Evolutionary conservation across 2,113 vertebrate genomes (phyloP), one percentile per base, ranked within the genome.

Genomic region (Chitala chitala): DNA sequence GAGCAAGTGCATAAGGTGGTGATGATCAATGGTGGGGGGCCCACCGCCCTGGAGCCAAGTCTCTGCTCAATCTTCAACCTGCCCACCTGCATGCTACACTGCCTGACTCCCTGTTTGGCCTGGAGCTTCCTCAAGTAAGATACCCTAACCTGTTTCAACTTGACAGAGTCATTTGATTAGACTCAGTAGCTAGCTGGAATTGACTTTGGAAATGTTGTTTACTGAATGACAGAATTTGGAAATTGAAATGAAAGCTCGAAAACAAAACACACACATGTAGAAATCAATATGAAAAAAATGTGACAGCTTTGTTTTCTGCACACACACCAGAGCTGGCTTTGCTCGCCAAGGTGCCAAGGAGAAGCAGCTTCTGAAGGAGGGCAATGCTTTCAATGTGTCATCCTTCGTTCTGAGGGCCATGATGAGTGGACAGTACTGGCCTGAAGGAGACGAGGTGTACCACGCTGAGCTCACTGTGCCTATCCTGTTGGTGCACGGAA

Each of bases 341-440:
- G 96, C 96, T n/a, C 94, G 88, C 70, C 97, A 98, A 79, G 96
- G 96, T 46, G 90, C 95, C 84, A 98, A 96, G 85, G 96, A 98
- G 81, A 98, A 98, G 87, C 96, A 99, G 88, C 88, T 99, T 78
- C 80, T 98, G 81, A 93, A 91, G 82, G 96, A 99, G 64, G 94
- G 96, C 64, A 97, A 98, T 0, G 96, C 96, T 5, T 99, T 99
- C 89, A 98, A 95, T 0, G 95, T 99, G 56, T 94, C 96, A 0
- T 95, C 97, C 1, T 99, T 98, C 0, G 96, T 99, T 44, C 89
- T 99, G 77, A 86, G 96, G 5, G 97, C 97, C 83, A 98, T 94
- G 92, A 98, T 99, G 97, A 96, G 96, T 0, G 96, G 97, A 0
- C 97, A 98, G 88, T 99, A 99, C 88, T 99, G 97, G 97, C 97